These are phyloP conservation scores for Diadumene lineata DNA, from an alignment of 92 coral and sea anemone genomes.

Conservation along the genomic window DNA sequence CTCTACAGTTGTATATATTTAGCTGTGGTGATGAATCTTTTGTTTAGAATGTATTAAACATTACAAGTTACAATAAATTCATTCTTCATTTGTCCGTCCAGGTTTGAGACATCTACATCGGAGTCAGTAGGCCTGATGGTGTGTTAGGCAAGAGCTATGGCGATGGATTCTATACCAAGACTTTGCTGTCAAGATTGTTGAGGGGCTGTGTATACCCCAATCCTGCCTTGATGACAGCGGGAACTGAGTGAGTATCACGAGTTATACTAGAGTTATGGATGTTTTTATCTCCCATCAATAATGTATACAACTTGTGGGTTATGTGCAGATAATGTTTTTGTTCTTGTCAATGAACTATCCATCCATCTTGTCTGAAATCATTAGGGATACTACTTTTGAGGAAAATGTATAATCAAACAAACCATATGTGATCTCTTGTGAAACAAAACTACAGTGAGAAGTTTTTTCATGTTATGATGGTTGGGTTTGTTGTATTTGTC, in stretches of 20 bases:
- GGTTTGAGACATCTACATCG: constrained; percentile 33
- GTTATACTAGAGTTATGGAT: constrained; percentile 12
- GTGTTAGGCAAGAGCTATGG: constrained; percentile 17
- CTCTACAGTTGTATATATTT: neutral
- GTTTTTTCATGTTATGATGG: neutral
- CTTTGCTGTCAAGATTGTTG: constrained; percentile 22
- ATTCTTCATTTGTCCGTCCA: constrained; percentile 22
- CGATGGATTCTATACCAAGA: neutral
- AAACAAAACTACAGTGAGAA: neutral
- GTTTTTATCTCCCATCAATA: constrained; percentile 21
- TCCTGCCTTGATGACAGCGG: constrained; percentile 92
- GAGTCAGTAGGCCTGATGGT: constrained; percentile 13
- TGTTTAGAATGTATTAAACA: neutral
- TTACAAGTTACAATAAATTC: neutral
- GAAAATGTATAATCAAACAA: too few relatives aligned
- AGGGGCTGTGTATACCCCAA: constrained; percentile 47
- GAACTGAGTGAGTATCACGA: constrained; percentile 88
- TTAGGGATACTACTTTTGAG: neutral
- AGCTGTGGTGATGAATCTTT: neutral
- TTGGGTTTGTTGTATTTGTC: neutral
- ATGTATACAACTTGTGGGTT: constrained; percentile 27
- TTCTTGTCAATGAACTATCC: neutral
- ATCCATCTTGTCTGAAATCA: neutral
- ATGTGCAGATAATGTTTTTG: constrained; percentile 8
- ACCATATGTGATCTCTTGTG: neutral